Evolutionary conservation across 2,888 invertebrate genomes (phyloP), one percentile per base, ranked within the genome.

Genomic region (Erebia aethiops): DNA sequence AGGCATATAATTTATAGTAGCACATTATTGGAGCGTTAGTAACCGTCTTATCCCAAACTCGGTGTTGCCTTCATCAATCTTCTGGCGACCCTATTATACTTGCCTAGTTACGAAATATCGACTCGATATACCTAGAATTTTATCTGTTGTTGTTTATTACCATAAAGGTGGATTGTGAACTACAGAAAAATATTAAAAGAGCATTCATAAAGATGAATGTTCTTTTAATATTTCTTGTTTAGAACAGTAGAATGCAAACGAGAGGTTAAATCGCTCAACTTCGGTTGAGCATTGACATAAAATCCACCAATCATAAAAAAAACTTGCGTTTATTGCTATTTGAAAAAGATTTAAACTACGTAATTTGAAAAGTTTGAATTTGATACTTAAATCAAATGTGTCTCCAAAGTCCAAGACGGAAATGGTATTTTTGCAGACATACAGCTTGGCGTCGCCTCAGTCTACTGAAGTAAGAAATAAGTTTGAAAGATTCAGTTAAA

Each of bases 31-130:
- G 70, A 70, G 67, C 76, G 75, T 80, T 76, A 75, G 83, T 85
- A 83, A 84, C 82, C 77, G 74, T 76, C 79, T 83, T 81, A 81
- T 80, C 79, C 80, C 67, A 73, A 75, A 73, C 72, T 73, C 71
- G 69, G 67, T 58, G 69, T 73, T 69, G 78, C 81, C 79, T 77
- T 76, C 85, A 88, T 89, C 86, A 87, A 89, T 88, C 87, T 87
- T 82, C 54, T 78, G 82, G 83, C 83, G 80, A 78, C 70, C 52
- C 65, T 60, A 74, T 66, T 67, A 67, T 73, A 71, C 35, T 35
- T 35, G 2, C 66, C 63, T 62, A 63, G 58, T 67, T 51, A 16
- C 21, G 62, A 51, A 63, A 26, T 63, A 71, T 61, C 61, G 18
- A 60, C 56, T 70, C 16, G 8, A 52, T n/a, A 16, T 2, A 16